phyloP scores from a whole-genome alignment of 1,140 invertebrate species.

The Leptoteleia sp. region DNA sequence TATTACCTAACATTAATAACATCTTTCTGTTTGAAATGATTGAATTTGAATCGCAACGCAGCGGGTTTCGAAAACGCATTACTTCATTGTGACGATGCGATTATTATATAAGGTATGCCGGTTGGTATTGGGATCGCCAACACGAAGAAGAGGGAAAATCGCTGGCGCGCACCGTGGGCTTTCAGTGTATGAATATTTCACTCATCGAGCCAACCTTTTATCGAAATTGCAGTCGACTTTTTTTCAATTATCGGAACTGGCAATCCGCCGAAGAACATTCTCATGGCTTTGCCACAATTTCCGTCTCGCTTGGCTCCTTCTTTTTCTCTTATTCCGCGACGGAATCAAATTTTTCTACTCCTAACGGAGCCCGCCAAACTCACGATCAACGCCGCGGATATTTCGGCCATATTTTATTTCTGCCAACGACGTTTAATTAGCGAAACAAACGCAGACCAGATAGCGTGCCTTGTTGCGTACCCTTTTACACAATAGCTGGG shows the following conservation, averaged over 20 bases:
- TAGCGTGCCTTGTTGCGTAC: neutral
- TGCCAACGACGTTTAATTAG: neutral
- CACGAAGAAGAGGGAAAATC: constrained; percentile 4
- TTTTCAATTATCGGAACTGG: constrained; percentile 46
- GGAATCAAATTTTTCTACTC: constrained; percentile 25
- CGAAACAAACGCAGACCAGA: neutral
- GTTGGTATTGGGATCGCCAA: constrained; percentile 28
- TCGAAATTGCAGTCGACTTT: constrained; percentile 49
- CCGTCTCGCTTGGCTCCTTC: constrained; percentile 12
- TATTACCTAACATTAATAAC: too few relatives aligned
- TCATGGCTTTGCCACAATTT: constrained; percentile 16
- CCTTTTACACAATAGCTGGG: neutral
- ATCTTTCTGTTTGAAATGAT: too few relatives aligned
- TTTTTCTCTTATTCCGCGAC: too few relatives aligned
- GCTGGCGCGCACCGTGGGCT: neutral
- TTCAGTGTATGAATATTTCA: constrained; percentile 11
- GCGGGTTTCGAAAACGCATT: neutral
- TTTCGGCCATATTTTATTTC: neutral
- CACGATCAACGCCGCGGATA: too few relatives aligned
- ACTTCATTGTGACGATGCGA: constrained; percentile 17
- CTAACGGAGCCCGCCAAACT: too few relatives aligned
- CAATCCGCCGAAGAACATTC: constrained; percentile 44
- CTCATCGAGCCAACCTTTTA: constrained; percentile 45
- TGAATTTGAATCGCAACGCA: neutral
- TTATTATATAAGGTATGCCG: constrained; percentile 22